These are phyloP conservation scores for Xanthorhoe spadicearia DNA, from an alignment of 2,888 invertebrate genomes.

Conservation along the genomic window DNA sequence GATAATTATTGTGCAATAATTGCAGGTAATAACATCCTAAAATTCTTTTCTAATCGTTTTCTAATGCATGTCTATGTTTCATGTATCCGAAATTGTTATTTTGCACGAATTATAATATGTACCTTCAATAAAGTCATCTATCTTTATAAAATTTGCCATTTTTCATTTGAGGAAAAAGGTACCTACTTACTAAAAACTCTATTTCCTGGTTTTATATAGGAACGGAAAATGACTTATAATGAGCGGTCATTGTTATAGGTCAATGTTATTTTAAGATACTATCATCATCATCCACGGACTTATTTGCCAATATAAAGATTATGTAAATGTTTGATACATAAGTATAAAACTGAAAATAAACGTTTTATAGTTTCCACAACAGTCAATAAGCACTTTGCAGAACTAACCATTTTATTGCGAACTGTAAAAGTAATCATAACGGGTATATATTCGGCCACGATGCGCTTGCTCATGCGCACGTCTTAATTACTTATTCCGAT, in stretches of 20 bases:
- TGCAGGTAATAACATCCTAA: background rate
- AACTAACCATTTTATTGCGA: constrained; percentile 30
- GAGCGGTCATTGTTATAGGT: background rate
- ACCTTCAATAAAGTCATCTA: no score
- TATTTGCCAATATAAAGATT: no score
- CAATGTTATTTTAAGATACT: no score
- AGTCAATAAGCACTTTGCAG: constrained; percentile 5
- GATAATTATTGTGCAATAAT: background rate
- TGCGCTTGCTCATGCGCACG: constrained; percentile 48
- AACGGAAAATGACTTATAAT: background rate
- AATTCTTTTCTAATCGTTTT: background rate
- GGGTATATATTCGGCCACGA: constrained; percentile 51
- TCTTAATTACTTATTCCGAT: constrained; percentile 61
- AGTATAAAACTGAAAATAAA: no score
- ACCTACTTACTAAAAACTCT: background rate
- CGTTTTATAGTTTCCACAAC: no score
- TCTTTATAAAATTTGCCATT: background rate
- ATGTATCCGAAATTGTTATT: background rate
- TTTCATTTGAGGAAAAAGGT: background rate
- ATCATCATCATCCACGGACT: no score
- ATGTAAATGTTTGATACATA: no score
- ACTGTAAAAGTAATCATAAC: constrained; percentile 63
- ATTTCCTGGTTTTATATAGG: background rate
- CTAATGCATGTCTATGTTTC: background rate
- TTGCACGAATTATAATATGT: no score